These are phyloP conservation scores for Potamarius usumacintae DNA, from an alignment of 2,113 vertebrate species.

Conservation along the genomic window DNA sequence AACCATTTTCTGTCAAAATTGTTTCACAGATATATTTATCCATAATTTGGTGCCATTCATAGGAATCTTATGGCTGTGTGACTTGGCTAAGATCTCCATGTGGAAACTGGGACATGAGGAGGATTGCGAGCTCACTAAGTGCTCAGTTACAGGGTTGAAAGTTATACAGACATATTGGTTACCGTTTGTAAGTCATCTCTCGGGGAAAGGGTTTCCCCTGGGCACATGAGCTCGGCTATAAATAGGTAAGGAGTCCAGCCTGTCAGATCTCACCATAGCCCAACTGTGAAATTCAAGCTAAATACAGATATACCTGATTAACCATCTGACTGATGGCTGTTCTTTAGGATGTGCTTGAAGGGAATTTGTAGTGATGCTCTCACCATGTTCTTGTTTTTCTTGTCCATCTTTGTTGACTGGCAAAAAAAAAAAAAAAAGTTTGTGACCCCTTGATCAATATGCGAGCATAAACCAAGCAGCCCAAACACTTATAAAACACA, in stretches of 20 bases:
- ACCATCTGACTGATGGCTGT: background rate
- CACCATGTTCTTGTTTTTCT: background rate
- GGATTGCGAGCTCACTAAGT: slow-evolving; percentile 16
- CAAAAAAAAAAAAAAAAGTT: background rate
- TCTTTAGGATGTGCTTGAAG: background rate
- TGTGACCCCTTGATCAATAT: background rate
- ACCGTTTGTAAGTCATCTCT: slow-evolving; percentile 50
- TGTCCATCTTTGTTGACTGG: background rate
- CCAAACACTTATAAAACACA: background rate
- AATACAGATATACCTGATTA: slow-evolving; percentile 8
- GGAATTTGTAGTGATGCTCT: background rate
- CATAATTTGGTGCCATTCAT: background rate
- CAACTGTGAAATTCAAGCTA: slow-evolving; percentile 35
- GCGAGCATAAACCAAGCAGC: background rate
- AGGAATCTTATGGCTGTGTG: background rate
- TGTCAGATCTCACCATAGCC: slow-evolving; percentile 21
- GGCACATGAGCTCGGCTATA: slow-evolving; percentile 52
- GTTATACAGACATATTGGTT: slow-evolving; percentile 42
- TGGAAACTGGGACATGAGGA: slow-evolving; percentile 43
- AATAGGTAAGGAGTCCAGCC: slow-evolving; percentile 43
- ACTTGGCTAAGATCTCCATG: slow-evolving; percentile 35
- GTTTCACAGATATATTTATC: background rate
- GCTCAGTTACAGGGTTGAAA: slow-evolving; percentile 50
- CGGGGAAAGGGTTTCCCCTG: slow-evolving; percentile 57
- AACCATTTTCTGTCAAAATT: too few relatives aligned